These are phyloP conservation scores for Phytoseiulus persimilis DNA, from an alignment of 2,888 invertebrate genomes.

Conservation along the genomic window DNA sequence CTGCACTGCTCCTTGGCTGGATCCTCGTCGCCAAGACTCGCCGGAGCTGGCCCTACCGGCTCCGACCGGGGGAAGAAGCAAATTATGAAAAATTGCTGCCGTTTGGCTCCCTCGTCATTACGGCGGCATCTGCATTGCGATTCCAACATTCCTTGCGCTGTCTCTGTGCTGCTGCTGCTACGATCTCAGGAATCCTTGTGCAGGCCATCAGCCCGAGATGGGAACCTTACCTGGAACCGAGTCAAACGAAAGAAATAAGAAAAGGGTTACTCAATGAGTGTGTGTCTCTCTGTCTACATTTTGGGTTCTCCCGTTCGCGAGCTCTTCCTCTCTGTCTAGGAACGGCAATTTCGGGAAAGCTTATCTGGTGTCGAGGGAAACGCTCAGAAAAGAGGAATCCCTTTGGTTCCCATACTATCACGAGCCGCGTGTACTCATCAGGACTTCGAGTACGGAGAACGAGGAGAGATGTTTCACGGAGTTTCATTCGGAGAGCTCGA, in stretches of 20 bases:
- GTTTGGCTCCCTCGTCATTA: neutral
- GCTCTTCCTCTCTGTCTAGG: neutral
- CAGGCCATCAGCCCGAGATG: neutral
- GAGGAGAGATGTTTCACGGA: neutral
- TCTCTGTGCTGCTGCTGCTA: neutral
- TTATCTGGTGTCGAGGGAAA: neutral
- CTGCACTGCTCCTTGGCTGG: neutral
- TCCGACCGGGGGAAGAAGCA: neutral
- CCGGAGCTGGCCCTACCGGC: neutral
- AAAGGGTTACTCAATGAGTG: neutral
- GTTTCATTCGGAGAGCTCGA: neutral
- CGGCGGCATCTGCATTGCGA: neutral
- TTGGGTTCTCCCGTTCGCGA: neutral
- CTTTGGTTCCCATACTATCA: neutral
- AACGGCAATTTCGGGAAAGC: neutral
- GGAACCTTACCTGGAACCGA: neutral
- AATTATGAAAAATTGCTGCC: constrained; percentile 5
- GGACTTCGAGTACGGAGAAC: neutral
- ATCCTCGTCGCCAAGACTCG: neutral
- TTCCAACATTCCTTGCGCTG: neutral
- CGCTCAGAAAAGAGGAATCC: neutral
- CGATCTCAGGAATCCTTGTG: neutral
- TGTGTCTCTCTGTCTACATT: neutral
- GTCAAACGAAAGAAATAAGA: neutral
- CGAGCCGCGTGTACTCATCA: neutral